These are phyloP conservation scores for Atlantisia rogersi DNA, from an alignment of 2,113 vertebrate species.

Conservation along the genomic window DNA sequence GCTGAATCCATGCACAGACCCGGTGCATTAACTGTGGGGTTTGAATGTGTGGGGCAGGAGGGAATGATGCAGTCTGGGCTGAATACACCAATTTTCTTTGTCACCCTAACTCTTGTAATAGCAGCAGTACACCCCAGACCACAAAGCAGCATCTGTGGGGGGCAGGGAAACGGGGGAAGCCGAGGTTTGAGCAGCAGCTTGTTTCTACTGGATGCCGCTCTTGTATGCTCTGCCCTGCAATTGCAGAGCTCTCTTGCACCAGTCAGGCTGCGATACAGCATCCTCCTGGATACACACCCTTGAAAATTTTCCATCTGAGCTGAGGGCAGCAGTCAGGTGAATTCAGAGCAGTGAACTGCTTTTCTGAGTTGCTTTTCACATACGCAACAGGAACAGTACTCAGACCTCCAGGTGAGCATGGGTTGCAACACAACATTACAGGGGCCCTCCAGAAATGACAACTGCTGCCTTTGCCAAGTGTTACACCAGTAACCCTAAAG, in stretches of 20 bases:
- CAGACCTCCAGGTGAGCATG: neutral
- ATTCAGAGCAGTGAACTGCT: neutral
- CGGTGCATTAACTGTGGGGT: rapidly evolving
- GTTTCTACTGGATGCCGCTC: rapidly evolving
- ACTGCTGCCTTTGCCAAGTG: neutral
- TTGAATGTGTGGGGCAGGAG: neutral
- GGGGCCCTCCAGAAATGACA: neutral
- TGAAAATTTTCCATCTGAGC: slow-evolving; percentile 23
- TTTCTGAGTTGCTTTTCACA: neutral
- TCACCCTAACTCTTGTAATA: rapidly evolving
- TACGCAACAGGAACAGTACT: neutral
- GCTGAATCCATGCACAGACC: rapidly evolving
- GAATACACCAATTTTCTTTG: neutral
- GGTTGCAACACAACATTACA: neutral
- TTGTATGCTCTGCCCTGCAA: neutral
- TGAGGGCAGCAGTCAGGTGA: neutral
- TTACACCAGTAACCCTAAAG: neutral
- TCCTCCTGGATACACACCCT: neutral
- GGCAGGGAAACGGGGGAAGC: neutral
- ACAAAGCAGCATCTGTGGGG: rapidly evolving
- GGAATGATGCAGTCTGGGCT: rapidly evolving
- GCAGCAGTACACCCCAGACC: neutral
- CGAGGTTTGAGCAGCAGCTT: rapidly evolving
- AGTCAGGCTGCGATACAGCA: neutral
- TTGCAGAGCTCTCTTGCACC: neutral